Evolutionary conservation across 64 coral and sea anemone genomes (phyloP), one percentile per base, ranked within the genome.

Genomic region (Pachyseris speciosa): DNA sequence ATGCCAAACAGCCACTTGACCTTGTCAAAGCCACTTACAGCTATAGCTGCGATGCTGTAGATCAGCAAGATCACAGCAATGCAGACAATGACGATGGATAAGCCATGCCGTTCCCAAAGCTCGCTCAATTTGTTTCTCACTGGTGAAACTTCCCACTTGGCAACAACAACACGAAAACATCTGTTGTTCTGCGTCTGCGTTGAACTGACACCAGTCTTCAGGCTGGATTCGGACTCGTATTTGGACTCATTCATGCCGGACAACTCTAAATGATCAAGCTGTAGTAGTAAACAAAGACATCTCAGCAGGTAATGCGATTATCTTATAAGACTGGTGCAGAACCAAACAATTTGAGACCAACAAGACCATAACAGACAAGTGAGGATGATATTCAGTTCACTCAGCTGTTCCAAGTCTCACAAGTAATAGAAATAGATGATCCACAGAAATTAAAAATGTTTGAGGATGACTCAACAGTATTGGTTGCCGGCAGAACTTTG

Each of bases 201-300:
- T 42, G 79, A 60, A 30, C 32, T 53, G n/a, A 37, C 86, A 19
- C 83, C 72, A 5, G 52, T 20, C 45, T 80, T 77, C 27, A 90
- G 44, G 40, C 77, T 81, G 7, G 70, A 71, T 17, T 91, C 73
- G 13, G 95, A 96, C 26, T 86, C 55, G 0, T 87, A 55, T 28
- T 91, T 84, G 1, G 95, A 93, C 3, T 86, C 67, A 5, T 65
- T 57, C 0, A 80, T 19, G 2, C 84, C 86, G 19, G 87, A 67
- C 95, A 96, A 86, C 49, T 96, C 95, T 26, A 96, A 77, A 49
- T 93, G 95, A 80, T 93, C 91, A 88, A 89, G 88, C 94, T 96
- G 64, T 28, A 72, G 29, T 24, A 15, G 9, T 31, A 11, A 58
- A 37, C n/a, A n/a, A n/a, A n/a, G n/a, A n/a, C n/a, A n/a, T n/a